Base-by-base conservation (phyloP, 1,140 invertebrate species). In the Scaptomyza montana region DNA sequence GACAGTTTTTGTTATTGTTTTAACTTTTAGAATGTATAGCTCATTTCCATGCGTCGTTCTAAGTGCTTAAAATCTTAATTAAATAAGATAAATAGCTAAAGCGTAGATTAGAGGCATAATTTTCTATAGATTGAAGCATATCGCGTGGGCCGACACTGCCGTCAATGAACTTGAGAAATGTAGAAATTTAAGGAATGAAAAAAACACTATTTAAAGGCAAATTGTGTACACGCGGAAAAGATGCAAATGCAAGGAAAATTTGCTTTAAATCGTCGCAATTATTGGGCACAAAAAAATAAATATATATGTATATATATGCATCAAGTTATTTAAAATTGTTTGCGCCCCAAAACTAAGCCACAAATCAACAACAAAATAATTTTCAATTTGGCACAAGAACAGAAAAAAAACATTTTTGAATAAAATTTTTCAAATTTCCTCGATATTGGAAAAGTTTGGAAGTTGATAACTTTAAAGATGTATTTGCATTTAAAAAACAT, bases 81-180 rank as follows among this genome's bases (percentile, higher is more conserved):
- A 80, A 89, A 80, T 69, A 74, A 89, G 74, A 79, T 68, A 82
- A 82, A 75, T 64, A 66, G 36, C 74, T 9, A 36, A 33, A 68
- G 16, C 57, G 57, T 41, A 60, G 54, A 68, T 69, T 70, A 66
- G n/a, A 56, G 16, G 50, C 49, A 25, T 54, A 47, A 62, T 71
- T 65, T 68, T 46, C 70, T 74, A 60, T 55, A 21, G n/a, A 55
- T 39, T 63, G 30, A 8, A 8, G 46, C 45, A 36, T 33, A 51
- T 54, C 16, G 66, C 50, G 69, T 56, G 47, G 74, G 54, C 25
- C 10, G 13, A 47, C 12, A 39, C 53, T 57, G 21, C 21, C 61
- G 81, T 63, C 73, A 89, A 64, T 87, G 84, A 87, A 87, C 84
- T 89, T 87, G 77, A 84, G 89, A 79, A 87, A 25, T 25, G 21